Evolutionary conservation across 2,797 vertebrate species (phyloP).

Genomic region (Tapera naevia): DNA sequence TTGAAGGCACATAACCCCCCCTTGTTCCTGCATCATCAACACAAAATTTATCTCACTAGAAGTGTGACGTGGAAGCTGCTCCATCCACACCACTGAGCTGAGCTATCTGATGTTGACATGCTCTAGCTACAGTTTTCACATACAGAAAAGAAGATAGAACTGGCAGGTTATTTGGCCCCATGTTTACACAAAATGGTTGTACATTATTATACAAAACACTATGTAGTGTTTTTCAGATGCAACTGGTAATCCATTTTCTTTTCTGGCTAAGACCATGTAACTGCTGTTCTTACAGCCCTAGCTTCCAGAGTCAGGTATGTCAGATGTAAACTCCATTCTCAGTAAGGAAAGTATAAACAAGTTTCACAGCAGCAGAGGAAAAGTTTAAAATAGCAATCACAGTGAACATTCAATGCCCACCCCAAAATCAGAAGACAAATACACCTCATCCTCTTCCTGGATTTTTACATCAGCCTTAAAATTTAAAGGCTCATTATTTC

Average conservation of each 20-base stretch:
- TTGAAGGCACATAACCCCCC: background rate
- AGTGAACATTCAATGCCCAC: background rate
- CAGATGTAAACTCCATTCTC: background rate
- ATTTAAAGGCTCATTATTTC: background rate
- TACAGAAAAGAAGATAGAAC: background rate
- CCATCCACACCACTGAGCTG: background rate
- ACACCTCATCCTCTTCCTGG: background rate
- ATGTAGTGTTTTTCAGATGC: background rate
- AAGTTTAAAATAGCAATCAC: background rate
- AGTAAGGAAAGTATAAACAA: background rate
- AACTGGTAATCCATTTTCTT: background rate
- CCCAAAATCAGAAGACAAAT: background rate
- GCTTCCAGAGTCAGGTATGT: background rate
- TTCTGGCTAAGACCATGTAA: background rate
- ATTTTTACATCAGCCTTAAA: background rate
- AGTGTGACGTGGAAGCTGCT: background rate
- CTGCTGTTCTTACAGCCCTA: background rate
- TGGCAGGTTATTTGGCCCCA: background rate
- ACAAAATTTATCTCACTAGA: background rate
- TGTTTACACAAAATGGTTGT: background rate
- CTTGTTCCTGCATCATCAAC: background rate
- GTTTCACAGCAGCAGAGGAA: background rate
- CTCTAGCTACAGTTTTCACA: background rate
- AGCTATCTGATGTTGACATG: background rate
- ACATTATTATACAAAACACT: background rate